phyloP scores from a whole-genome alignment of 1,140 invertebrate genomes.

The Brachystomella parvula region DNA sequence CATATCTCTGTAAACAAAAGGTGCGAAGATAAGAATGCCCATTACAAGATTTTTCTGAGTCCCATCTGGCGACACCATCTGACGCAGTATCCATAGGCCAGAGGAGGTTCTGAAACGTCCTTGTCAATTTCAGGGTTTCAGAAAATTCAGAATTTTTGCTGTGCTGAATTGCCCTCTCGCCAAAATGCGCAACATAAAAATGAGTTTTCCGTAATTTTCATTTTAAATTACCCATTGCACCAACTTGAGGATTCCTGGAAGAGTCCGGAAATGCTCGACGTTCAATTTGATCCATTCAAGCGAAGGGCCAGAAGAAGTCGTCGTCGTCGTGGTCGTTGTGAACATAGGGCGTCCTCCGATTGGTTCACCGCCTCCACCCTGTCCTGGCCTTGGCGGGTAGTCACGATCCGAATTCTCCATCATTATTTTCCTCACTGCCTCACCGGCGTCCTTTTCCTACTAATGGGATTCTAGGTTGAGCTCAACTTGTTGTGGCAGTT shows the following conservation, averaged over 20 bases:
- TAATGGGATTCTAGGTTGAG: no score
- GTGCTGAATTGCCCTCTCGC: neutral
- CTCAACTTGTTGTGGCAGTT: neutral
- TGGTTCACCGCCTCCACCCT: slow-evolving; percentile 7
- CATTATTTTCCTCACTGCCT: no score
- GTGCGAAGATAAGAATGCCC: neutral
- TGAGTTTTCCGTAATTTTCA: neutral
- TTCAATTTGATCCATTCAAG: slow-evolving; percentile 45
- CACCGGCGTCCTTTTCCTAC: no score
- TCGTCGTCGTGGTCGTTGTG: slow-evolving; percentile 26
- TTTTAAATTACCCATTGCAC: slow-evolving; percentile 45
- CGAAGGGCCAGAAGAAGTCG: slow-evolving; percentile 31
- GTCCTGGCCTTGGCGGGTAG: neutral
- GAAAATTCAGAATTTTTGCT: neutral
- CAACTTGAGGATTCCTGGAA: slow-evolving; percentile 50
- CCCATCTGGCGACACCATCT: no score
- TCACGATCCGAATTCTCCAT: neutral
- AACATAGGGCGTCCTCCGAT: slow-evolving; percentile 6
- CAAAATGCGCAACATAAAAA: neutral
- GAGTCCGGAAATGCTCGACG: slow-evolving; percentile 46
- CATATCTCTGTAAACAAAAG: neutral
- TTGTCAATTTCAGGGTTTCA: neutral
- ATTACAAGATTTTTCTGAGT: no score
- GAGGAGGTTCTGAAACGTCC: neutral
- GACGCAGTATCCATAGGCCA: no score